Conservation (phyloP, 2,888 invertebrate genomes). For the Melanophora roralis region DNA sequence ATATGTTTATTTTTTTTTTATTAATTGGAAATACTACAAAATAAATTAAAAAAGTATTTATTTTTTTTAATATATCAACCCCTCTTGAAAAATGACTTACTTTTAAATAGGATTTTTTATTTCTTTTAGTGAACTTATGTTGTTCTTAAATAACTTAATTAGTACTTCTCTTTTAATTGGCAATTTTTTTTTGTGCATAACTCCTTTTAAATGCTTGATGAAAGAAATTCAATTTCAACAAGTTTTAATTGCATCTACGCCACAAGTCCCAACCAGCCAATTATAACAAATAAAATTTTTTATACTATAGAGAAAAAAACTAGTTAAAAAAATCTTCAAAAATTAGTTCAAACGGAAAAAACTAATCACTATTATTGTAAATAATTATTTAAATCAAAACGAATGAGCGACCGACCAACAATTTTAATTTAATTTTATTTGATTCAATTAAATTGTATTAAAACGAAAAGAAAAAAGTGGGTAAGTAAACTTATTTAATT, state of each 20-base stretch:
- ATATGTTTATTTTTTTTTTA: background rate
- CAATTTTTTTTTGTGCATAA: background rate
- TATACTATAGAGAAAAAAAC: background rate
- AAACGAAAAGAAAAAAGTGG: background rate
- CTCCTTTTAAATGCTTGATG: conserved; percentile 1
- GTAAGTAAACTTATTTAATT: background rate
- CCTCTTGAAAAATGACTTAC: background rate
- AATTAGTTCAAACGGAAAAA: conserved; percentile 62
- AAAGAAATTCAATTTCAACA: conserved; percentile 28
- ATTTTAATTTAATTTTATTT: conserved; percentile 46
- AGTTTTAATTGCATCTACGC: conserved; percentile 43
- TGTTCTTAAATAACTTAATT: conserved; percentile 48
- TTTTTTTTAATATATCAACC: background rate
- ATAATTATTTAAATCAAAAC: conserved; percentile 49
- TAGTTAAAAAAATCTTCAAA: conserved; percentile 45
- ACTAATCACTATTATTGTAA: conserved; percentile 47
- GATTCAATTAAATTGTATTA: conserved; percentile 50
- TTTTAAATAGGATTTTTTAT: no score
- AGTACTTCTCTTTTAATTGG: conserved; percentile 30
- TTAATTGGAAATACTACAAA: background rate
- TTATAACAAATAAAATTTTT: conserved; percentile 22
- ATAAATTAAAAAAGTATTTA: background rate
- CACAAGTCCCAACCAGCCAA: background rate
- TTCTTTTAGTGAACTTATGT: background rate
- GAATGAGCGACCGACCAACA: conserved; percentile 12